phyloP scores from a whole-genome alignment of 1,140 invertebrate genomes.

The Sipha flava region DNA sequence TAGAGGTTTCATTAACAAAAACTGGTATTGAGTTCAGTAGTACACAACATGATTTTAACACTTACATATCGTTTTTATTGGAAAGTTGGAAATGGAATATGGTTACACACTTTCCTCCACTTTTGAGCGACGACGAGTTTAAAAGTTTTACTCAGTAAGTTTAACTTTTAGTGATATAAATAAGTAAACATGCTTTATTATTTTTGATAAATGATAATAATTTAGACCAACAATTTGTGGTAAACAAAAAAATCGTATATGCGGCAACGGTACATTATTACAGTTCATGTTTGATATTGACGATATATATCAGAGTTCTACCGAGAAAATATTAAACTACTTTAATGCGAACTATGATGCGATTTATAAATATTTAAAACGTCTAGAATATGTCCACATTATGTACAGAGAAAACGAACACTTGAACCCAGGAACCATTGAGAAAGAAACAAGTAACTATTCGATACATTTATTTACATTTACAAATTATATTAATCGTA shows the following conservation, averaged over 20 bases:
- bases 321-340: neutral
- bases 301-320: neutral
- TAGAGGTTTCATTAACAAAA: neutral
- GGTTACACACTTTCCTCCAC: neutral
- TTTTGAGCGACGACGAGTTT: neutral
- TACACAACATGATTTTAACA: neutral
- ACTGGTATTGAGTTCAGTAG: neutral
- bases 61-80: neutral
- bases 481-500: no score
- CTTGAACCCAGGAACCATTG: neutral
- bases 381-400: neutral
- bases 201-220: neutral
- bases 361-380: neutral
- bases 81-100: neutral
- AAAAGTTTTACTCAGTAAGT: neutral
- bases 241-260: neutral
- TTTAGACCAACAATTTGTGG: neutral
- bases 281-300: slow-evolving; percentile 2
- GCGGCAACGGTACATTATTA: neutral
- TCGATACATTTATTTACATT: no score
- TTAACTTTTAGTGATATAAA: no score
- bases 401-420: neutral
- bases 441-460: neutral
- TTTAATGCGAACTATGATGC: neutral
- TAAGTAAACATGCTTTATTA: no score